Conservation (phyloP, 2,797 vertebrate genomes). For the Helostoma temminkii region DNA sequence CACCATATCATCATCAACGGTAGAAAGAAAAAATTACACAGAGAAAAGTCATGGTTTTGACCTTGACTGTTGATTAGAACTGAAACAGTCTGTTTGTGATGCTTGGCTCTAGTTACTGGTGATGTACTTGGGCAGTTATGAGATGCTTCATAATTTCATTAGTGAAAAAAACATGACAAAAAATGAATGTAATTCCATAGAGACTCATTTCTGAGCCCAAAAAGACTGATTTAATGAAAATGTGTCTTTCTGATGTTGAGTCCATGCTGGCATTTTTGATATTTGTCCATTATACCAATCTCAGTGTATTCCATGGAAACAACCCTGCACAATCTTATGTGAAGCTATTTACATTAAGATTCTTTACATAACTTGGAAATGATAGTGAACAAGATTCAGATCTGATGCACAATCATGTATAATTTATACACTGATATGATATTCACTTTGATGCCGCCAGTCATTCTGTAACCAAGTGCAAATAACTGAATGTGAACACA, state of each 20-base stretch:
- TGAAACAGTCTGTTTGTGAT: slow-evolving; percentile 20
- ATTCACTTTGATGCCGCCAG: slow-evolving; percentile 56
- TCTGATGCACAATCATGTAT: slow-evolving; percentile 54
- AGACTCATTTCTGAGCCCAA: neutral
- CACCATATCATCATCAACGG: slow-evolving; percentile 19
- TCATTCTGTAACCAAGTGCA: slow-evolving; percentile 41
- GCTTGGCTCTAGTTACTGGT: neutral
- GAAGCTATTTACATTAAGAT: slow-evolving; percentile 19
- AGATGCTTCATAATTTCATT: neutral
- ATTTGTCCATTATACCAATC: neutral
- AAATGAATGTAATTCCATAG: neutral
- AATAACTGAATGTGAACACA: slow-evolving; percentile 27
- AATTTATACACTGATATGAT: slow-evolving; percentile 56
- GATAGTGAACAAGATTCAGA: slow-evolving; percentile 41
- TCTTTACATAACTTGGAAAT: slow-evolving; percentile 32
- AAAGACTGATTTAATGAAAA: neutral
- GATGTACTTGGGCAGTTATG: slow-evolving; percentile 2
- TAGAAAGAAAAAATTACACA: slow-evolving; percentile 19
- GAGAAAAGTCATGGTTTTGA: neutral
- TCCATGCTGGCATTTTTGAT: neutral
- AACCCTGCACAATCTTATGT: slow-evolving; percentile 4
- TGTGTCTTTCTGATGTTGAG: neutral
- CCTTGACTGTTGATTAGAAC: slow-evolving; percentile 30
- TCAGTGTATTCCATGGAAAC: slow-evolving; percentile 2
- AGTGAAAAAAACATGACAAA: neutral